Percentiles rank a stretch among this genome's conserved stretches.
phyloP scores from a whole-genome alignment of 2,113 vertebrate species.

The Malurus cyaneus region DNA sequence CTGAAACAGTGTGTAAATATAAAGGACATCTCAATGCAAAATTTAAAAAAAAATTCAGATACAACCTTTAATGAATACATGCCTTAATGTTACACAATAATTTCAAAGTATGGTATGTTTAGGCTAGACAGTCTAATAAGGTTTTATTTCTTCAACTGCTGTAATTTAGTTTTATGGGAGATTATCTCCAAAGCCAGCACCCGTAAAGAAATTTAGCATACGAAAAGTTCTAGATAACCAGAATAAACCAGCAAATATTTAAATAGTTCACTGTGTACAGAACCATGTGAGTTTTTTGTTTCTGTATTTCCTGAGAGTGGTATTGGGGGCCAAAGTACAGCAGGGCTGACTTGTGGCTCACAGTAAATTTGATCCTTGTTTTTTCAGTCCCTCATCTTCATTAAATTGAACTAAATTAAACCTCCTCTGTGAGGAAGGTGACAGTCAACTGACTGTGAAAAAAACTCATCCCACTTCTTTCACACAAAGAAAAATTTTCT shows the following conservation, averaged over 20 bases:
- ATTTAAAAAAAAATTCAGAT: neutral
- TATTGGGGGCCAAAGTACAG: neutral
- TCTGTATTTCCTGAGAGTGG: neutral
- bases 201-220: neutral
- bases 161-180: conserved; percentile 43
- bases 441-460: neutral
- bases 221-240: neutral
- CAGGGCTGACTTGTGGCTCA: neutral
- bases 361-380: neutral
- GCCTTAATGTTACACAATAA: neutral
- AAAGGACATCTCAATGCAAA: neutral
- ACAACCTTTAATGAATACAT: neutral
- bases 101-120: conserved; percentile 13
- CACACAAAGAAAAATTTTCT: neutral
- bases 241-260: neutral
- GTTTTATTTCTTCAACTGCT: conserved; percentile 26
- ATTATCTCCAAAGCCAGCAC: conserved; percentile 11
- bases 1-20: conserved; percentile 7
- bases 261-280: neutral
- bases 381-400: neutral
- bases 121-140: neutral
- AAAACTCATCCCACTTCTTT: neutral
- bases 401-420: neutral
- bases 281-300: neutral
- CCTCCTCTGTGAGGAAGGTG: neutral